Conservation (phyloP, 2,888 invertebrate species). For the Latrodectus elegans region DNA sequence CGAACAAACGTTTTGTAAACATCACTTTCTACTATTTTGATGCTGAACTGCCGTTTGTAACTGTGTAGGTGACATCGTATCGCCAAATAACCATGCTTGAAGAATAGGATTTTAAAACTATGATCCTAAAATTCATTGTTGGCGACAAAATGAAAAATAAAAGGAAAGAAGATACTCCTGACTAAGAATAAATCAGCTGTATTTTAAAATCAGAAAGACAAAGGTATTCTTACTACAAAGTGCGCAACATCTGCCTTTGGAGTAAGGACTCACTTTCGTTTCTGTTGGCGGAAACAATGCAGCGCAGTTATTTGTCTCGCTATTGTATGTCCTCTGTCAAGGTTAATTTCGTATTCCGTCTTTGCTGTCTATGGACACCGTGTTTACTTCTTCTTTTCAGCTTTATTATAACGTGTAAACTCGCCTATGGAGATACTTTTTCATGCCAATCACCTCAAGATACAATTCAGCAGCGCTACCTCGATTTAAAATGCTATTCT, state of each 20-base stretch:
- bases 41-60: too few relatives aligned
- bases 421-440: conserved; percentile 41
- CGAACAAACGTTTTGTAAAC: too few relatives aligned
- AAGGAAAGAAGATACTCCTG: neutral
- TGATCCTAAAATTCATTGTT: neutral
- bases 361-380: conserved; percentile 34
- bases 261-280: neutral
- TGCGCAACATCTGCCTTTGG: neutral
- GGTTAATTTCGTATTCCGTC: conserved; percentile 41
- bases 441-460: conserved; percentile 10
- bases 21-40: too few relatives aligned
- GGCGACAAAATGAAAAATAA: neutral
- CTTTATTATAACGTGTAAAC: conserved; percentile 29
- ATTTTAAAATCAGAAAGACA: neutral
- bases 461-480: neutral
- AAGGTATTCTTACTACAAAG: neutral
- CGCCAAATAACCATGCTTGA: too few relatives aligned
- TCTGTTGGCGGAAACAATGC: conserved; percentile 1
- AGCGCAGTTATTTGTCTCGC: neutral
- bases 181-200: neutral
- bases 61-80: too few relatives aligned
- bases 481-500: conserved; percentile 39
- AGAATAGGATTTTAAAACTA: neutral
- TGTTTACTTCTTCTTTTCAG: conserved; percentile 21
- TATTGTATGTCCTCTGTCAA: conserved; percentile 13